A percentile compares a stretch with the other conserved stretches of the same genome.
Conservation (phyloP, 2,797 vertebrate species). For the Ficedula albicollis region DNA sequence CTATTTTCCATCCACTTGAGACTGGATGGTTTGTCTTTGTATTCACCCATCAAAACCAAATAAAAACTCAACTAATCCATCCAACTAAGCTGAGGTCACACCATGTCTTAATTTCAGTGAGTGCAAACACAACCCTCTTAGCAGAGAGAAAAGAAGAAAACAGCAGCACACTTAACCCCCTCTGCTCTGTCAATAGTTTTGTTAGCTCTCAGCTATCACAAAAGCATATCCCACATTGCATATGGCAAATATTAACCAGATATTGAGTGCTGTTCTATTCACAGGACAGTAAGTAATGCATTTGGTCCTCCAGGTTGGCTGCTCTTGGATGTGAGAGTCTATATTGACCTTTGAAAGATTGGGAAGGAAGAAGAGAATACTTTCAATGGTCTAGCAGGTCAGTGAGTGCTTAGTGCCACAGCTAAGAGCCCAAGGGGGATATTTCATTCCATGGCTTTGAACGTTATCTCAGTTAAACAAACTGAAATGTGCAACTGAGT, state of each 20-base stretch:
- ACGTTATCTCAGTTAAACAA: background rate
- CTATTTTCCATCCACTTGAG: slow-evolving; percentile 36
- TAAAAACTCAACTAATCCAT: slow-evolving; percentile 20
- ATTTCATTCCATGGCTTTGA: background rate
- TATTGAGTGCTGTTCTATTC: slow-evolving; percentile 35
- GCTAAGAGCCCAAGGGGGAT: background rate
- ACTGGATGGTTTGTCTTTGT: slow-evolving; percentile 30
- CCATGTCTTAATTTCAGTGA: background rate
- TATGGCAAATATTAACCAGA: slow-evolving; percentile 68
- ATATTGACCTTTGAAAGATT: slow-evolving; percentile 33
- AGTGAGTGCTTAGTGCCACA: background rate
- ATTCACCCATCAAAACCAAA: slow-evolving; percentile 40
- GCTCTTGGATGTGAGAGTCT: slow-evolving; percentile 2
- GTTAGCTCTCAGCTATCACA: slow-evolving; percentile 44
- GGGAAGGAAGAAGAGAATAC: background rate
- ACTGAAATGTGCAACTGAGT: background rate
- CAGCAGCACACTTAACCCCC: background rate
- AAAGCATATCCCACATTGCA: background rate
- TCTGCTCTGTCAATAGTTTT: slow-evolving; percentile 55
- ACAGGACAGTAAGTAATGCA: background rate
- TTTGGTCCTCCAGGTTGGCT: background rate
- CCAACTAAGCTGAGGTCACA: slow-evolving; percentile 27
- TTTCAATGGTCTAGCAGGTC: background rate
- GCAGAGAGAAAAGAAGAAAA: background rate
- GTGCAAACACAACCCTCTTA: slow-evolving; percentile 38